A percentile compares a stretch with the other conserved stretches of the same genome.
Evolutionary conservation across 2,888 invertebrate species (phyloP).

Genomic region (Platynereis dumerilii): DNA sequence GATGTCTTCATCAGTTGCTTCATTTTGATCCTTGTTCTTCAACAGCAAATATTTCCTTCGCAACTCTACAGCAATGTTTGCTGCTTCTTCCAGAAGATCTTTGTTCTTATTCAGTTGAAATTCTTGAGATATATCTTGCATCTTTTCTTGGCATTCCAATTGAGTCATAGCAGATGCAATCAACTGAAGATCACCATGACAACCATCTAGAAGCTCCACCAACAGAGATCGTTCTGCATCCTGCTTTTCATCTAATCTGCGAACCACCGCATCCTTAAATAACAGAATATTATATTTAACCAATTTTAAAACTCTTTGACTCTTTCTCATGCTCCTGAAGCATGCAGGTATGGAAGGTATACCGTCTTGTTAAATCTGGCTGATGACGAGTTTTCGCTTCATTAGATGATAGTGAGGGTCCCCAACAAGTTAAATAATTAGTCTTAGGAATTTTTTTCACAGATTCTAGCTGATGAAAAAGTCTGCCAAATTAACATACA

Average conservation of each 20-base stretch:
- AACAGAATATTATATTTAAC: too few species aligned
- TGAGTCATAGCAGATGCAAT: slow-evolving; percentile 40
- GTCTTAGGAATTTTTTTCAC: too few species aligned
- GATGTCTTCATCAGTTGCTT: slow-evolving; percentile 42
- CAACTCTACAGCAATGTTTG: slow-evolving; percentile 31
- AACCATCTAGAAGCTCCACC: slow-evolving; percentile 38
- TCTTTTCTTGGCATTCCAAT: slow-evolving; percentile 46
- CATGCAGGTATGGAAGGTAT: too few species aligned
- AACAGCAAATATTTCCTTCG: slow-evolving; percentile 31
- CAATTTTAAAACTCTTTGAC: too few species aligned
- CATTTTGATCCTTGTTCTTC: slow-evolving; percentile 26
- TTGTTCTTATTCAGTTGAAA: slow-evolving; percentile 8
- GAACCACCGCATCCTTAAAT: slow-evolving; percentile 35
- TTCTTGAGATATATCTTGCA: too few species aligned
- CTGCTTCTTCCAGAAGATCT: slow-evolving; percentile 31
- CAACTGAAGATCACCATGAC: slow-evolving; percentile 34
- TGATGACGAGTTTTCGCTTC: too few species aligned
- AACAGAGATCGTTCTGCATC: slow-evolving; percentile 44
- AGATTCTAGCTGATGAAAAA: too few species aligned
- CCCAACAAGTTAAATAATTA: too few species aligned
- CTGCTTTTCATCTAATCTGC: slow-evolving; percentile 44
- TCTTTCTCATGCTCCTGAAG: too few species aligned
- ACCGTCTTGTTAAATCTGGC: too few species aligned
- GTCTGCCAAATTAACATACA: too few species aligned
- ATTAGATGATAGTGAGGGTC: too few species aligned